Conservation (phyloP, 2,113 vertebrate species). For the Neolamprologus modestus region DNA sequence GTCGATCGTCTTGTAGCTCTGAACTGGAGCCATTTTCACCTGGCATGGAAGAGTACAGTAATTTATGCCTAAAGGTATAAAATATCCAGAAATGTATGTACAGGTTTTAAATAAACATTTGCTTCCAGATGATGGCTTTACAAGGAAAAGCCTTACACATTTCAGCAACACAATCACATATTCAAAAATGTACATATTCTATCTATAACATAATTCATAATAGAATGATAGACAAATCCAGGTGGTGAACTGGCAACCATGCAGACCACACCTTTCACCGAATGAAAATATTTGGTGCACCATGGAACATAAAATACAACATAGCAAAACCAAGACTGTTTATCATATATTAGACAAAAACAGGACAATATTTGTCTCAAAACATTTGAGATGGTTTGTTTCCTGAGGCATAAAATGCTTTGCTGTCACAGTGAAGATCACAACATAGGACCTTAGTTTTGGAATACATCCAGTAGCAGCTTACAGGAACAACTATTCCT, state of each 20-base stretch:
- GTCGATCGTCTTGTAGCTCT: not conserved
- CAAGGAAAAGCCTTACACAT: fast-evolving
- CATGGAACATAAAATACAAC: not conserved
- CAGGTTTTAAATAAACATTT: not conserved
- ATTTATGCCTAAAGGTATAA: not conserved
- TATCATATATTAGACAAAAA: not conserved
- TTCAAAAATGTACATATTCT: not conserved
- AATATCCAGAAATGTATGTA: not conserved
- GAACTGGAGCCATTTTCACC: not conserved
- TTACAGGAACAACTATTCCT: not conserved
- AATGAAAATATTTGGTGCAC: not conserved
- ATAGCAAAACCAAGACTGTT: not conserved
- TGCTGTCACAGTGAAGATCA: not conserved
- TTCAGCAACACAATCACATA: not conserved
- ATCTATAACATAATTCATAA: fast-evolving
- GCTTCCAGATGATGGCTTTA: fast-evolving
- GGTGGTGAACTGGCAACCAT: not conserved
- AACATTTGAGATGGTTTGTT: not conserved
- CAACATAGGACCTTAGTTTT: not conserved
- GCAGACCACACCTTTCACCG: fast-evolving
- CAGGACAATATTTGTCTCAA: not conserved
- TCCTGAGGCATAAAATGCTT: not conserved
- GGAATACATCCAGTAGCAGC: not conserved
- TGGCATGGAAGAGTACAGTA: not conserved
- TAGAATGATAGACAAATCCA: not conserved